phyloP scores from a whole-genome alignment of 2,888 invertebrate genomes.

The Scaeva pyrastri region DNA sequence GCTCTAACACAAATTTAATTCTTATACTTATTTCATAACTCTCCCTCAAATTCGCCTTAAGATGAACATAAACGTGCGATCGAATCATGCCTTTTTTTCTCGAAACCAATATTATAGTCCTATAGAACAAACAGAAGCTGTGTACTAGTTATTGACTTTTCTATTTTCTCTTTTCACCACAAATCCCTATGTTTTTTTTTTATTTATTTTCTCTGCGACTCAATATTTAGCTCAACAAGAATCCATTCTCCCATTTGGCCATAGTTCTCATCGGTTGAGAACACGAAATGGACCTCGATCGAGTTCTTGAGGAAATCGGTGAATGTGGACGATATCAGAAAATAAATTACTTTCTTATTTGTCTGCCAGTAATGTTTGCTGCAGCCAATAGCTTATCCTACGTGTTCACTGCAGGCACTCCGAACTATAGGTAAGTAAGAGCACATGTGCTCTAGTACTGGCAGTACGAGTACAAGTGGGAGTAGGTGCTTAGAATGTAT shows the following conservation, averaged over 20 bases:
- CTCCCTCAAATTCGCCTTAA: too few species aligned
- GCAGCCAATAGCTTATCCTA: constrained; percentile 87
- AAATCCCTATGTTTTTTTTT: constrained; percentile 2
- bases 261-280: neutral
- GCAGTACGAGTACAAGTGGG: too few species aligned
- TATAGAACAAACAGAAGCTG: neutral
- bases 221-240: constrained; percentile 5
- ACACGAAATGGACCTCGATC: constrained; percentile 86
- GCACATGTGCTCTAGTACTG: neutral
- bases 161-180: neutral
- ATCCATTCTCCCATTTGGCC: neutral
- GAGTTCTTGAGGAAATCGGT: constrained; percentile 86
- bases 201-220: neutral
- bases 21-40: too few species aligned
- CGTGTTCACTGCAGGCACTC: constrained; percentile 87
- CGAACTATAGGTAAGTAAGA: constrained; percentile 85
- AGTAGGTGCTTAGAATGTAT: too few species aligned
- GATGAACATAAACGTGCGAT: neutral
- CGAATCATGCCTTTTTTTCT: neutral
- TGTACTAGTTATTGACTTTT: neutral
- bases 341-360: constrained; percentile 85
- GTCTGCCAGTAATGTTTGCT: constrained; percentile 86
- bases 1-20: too few species aligned
- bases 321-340: constrained; percentile 86
- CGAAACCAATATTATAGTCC: neutral